Evolutionary conservation across 2,888 invertebrate genomes (phyloP), one percentile per base, ranked within the genome.

Genomic region (Stegana nigrithorax): DNA sequence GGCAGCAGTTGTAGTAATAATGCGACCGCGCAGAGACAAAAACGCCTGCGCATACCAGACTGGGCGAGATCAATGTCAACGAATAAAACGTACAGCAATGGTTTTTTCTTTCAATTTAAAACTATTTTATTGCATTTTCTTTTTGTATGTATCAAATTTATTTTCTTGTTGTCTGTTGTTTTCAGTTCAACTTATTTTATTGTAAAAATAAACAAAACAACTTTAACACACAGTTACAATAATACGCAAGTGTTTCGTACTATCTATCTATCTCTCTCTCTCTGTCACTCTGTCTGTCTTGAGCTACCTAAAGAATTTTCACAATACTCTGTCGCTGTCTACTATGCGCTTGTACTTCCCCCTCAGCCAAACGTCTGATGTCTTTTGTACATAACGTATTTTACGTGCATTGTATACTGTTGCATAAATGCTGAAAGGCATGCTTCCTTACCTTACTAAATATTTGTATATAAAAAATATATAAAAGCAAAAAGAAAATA

Each of bases 1-100:
- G 80, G 83, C 81, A 84, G 81, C 81, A 83, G 83, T 80, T 80
- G 81, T 81, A 83, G 84, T 82, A 84, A 82, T 78, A 84, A 84
- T 84, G 86, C 87, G 84, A 88, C 90, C 73, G 88, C 89, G 71
- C 91, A 90, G 88, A 90, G 89, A 87, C 90, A 84, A 76, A 83
- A 92, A 86, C 90, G 91, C 81, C 91, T 93, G 86, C 91, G 92
- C 87, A 91, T 92, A 83, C 93, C 93, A 83, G 90, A 92, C 87
- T 93, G 93, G 93, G 91, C 92, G 87, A 90, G 91, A 88, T 91
- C 90, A 87, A 89, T 89, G 86, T 87, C 89, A 86, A 83, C 83
- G 87, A 83, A 84, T 70, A 89, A 87, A 89, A 88, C 88, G 85
- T 85, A 86, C 81, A 56, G 17, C 17, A 29, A 36, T 36, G 32